Percentiles rank a stretch among this genome's conserved stretches.
phyloP scores from a whole-genome alignment of 2,888 invertebrate species.

The Epiblema foenella region DNA sequence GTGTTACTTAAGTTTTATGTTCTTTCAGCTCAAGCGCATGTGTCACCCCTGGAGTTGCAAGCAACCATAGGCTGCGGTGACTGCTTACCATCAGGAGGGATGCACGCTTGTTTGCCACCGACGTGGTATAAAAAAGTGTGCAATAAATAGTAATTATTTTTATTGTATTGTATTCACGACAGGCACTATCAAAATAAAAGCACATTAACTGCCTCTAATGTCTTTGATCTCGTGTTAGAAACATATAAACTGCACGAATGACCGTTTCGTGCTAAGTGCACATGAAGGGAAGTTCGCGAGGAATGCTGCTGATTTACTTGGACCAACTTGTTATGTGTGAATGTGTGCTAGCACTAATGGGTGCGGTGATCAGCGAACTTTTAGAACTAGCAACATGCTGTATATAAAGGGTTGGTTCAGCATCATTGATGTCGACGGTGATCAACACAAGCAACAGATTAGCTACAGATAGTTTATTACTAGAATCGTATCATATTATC shows the following conservation, averaged over 20 bases:
- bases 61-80: too few species aligned
- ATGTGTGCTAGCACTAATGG: slow-evolving; percentile 11
- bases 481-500: too few species aligned
- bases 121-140: too few species aligned
- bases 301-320: slow-evolving; percentile 38
- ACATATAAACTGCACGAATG: slow-evolving; percentile 27
- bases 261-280: slow-evolving; percentile 38
- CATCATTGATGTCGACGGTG: not conserved
- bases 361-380: slow-evolving; percentile 16
- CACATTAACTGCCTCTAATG: slow-evolving; percentile 23
- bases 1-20: too few species aligned
- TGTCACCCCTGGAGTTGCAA: too few species aligned
- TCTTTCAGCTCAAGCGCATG: too few species aligned
- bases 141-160: too few species aligned
- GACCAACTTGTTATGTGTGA: not conserved
- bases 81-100: too few species aligned
- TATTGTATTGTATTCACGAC: not conserved
- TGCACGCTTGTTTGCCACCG: too few species aligned
- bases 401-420: not conserved
- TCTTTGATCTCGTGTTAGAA: slow-evolving; percentile 30
- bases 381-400: slow-evolving; percentile 8
- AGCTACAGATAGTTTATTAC: too few species aligned
- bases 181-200: not conserved
- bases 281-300: slow-evolving; percentile 35
- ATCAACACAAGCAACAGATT: not conserved